A percentile compares a stretch with the other conserved stretches of the same genome.
phyloP scores from a whole-genome alignment of 2,888 invertebrate species.

The Epicampocera succincta region DNA sequence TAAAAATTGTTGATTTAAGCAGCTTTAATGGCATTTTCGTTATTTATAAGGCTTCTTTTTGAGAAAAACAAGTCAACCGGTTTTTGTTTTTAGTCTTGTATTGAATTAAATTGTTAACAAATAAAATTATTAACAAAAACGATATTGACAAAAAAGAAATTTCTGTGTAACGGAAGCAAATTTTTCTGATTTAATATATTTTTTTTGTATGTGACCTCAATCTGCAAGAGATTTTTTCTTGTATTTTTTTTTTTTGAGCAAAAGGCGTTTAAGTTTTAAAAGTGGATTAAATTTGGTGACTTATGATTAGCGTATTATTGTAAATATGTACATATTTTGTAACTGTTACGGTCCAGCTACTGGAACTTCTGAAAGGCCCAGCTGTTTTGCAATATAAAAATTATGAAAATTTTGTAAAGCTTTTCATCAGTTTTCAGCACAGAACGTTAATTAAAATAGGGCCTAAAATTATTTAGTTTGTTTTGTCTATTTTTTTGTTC shows the following conservation, averaged over 20 bases:
- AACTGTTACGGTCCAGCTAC: too few relatives aligned
- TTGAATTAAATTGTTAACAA: not conserved
- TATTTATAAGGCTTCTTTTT: slow-evolving; percentile 56
- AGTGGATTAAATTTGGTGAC: not conserved
- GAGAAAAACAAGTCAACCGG: slow-evolving; percentile 29
- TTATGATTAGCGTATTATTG: not conserved
- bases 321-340: too few relatives aligned
- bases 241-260: not conserved
- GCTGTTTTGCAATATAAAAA: too few relatives aligned
- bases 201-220: not conserved
- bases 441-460: too few relatives aligned
- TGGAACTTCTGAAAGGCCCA: too few relatives aligned
- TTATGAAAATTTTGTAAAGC: too few relatives aligned
- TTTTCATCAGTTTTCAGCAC: too few relatives aligned
- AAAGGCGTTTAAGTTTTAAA: too few relatives aligned
- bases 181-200: slow-evolving; percentile 20
- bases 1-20: slow-evolving; percentile 35
- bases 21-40: slow-evolving; percentile 10
- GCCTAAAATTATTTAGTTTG: too few relatives aligned
- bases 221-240: not conserved
- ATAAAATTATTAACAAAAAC: slow-evolving; percentile 32
- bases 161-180: slow-evolving; percentile 26
- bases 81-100: slow-evolving; percentile 44
- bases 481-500: too few relatives aligned
- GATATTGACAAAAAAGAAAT: slow-evolving; percentile 33